A percentile compares a stretch with the other conserved stretches of the same genome.
Evolutionary conservation across 2,113 vertebrate genomes (phyloP).

Genomic region (Sturnira hondurensis): DNA sequence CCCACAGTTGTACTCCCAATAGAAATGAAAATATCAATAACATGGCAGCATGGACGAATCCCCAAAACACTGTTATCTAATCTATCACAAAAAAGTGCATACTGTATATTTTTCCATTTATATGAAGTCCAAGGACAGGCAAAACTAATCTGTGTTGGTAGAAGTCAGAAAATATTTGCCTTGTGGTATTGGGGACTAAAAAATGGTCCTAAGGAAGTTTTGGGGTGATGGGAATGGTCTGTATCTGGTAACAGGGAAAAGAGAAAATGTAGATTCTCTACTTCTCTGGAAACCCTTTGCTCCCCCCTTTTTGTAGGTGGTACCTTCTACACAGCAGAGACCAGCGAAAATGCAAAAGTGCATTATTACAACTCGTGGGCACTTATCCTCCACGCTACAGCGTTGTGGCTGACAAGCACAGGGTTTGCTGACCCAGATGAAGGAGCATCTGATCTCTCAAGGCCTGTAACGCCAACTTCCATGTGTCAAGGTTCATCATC

Average conservation of each 20-base stretch:
- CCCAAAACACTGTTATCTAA: not conserved
- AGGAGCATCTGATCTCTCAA: slow-evolving; percentile 85
- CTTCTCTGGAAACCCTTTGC: slow-evolving; percentile 40
- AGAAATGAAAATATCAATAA: slow-evolving; percentile 1
- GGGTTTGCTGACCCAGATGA: slow-evolving; percentile 91
- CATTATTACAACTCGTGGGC: slow-evolving; percentile 92
- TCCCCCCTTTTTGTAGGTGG: slow-evolving; percentile 83
- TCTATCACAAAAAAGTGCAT: not conserved
- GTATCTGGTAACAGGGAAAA: not conserved
- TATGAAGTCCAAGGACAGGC: not conserved
- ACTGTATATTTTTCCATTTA: not conserved
- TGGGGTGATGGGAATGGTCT: not conserved
- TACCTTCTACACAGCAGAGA: slow-evolving; percentile 92
- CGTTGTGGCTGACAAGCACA: slow-evolving; percentile 93
- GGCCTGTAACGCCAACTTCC: slow-evolving; percentile 94
- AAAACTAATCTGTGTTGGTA: not conserved
- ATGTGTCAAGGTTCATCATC: slow-evolving; percentile 88
- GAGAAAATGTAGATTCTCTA: not conserved
- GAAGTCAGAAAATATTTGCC: not conserved
- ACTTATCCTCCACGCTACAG: slow-evolving; percentile 90
- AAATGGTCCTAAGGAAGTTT: not conserved
- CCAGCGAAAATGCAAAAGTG: slow-evolving; percentile 84
- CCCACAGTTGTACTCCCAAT: not conserved
- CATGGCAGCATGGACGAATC: not conserved
- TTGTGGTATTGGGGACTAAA: not conserved